phyloP scores from a whole-genome alignment of 2,113 vertebrate genomes.

The Todiramphus chloris region DNA sequence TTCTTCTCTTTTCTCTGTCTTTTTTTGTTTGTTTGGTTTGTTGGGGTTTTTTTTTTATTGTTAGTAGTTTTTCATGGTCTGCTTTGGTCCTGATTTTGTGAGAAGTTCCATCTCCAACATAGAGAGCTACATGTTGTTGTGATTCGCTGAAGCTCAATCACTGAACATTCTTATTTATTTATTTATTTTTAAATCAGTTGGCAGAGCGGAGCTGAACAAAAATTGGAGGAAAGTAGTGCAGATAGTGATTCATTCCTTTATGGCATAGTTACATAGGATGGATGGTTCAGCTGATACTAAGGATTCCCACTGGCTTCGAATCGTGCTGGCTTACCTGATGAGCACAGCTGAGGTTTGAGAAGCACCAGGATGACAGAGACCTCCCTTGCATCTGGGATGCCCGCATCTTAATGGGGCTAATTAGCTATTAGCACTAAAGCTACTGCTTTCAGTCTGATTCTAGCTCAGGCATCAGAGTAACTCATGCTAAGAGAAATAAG shows the following conservation, averaged over 20 bases:
- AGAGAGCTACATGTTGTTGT: background rate
- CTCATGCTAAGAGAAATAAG: background rate
- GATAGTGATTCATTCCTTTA: background rate
- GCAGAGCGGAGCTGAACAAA: background rate
- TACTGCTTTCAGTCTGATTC: background rate
- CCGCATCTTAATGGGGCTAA: background rate
- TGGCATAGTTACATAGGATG: background rate
- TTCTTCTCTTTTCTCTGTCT: background rate
- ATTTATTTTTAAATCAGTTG: background rate
- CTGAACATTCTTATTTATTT: background rate
- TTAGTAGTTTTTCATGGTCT: background rate
- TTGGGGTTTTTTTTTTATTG: background rate
- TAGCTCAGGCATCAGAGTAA: background rate
- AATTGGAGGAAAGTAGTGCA: background rate
- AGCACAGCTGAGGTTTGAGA: background rate
- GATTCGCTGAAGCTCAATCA: background rate
- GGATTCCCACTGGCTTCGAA: background rate
- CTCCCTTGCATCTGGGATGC: background rate
- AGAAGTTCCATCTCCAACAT: background rate
- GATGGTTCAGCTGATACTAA: background rate
- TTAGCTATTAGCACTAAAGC: background rate
- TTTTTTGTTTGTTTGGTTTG: too few relatives aligned
- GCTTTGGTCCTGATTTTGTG: background rate
- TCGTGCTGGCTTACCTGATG: background rate
- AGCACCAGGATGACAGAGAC: background rate